Evolutionary conservation across 2,113 vertebrate species (phyloP), one percentile per base, ranked within the genome.

Genomic region (Carlito syrichta): DNA sequence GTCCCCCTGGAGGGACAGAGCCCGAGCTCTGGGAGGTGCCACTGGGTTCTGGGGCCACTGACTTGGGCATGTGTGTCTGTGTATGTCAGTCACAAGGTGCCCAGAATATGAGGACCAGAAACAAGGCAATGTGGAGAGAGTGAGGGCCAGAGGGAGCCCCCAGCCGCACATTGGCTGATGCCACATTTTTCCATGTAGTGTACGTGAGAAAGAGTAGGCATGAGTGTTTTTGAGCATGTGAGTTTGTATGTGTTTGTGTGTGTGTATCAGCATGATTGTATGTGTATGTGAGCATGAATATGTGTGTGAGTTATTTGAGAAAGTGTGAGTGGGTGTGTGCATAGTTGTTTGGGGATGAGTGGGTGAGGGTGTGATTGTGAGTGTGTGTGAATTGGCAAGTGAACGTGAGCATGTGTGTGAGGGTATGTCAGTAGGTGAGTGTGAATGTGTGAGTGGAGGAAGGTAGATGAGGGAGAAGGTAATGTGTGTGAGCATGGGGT

Each of bases 111-210:
- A 79, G 58, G 52, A 38, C 20, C 20, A 32, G 89, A 92, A 81
- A 23, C 8, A 2, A 84, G 68, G 40, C 8, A 9, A 20, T 4
- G 35, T 6, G 1, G 38, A 62, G 50, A 43, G 52, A 71, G 2
- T 0, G 0, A 45, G 66, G 58, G 1, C 4, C 4, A 2, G 5
- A 62, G 45, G 22, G 13, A 10, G 30, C 43, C 22, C 10, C 48
- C 27, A 13, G 23, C 60, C 4, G 12, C 52, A 27, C 17, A 4
- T 5, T 22, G 63, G 45, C 56, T 1, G 3, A 20, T 20, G 23
- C 12, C 23, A 20, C 1, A 5, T 10, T 85, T 43, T 20, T 52
- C 69, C 27, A 5, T 1, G 50, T 3, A 1, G 4, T 14, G 25
- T 14, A 5, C 1, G 30, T 73, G 40, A 32, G 76, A 19, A 32